Base-by-base conservation (phyloP, 2,888 invertebrate genomes). In the Cantharis lateralis region DNA sequence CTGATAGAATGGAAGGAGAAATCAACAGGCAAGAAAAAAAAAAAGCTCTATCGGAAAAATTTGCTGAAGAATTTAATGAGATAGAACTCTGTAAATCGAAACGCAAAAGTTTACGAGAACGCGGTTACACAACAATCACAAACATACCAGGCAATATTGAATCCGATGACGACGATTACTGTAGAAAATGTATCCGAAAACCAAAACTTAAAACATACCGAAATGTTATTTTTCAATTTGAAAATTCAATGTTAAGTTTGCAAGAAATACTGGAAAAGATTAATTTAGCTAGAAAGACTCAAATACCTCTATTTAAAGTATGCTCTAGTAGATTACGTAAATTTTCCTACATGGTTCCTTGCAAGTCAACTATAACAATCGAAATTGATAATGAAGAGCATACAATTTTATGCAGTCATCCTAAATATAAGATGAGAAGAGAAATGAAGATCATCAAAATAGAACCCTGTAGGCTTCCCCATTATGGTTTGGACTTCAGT, bases 281-380 rank as follows among this genome's bases (percentile, higher is more conserved):
- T 32, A 69, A 78, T 69, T 15, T 32, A 11, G 78, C 78, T 9
- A 73, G 71, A 15, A 68, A 75, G 28, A 15, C 64, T 28, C 75
- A 80, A 66, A 72, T 76, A 13, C 78, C 80, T 5, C 24, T 72
- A 28, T 80, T 76, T 71, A 79, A 78, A 73, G 74, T 80, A 16
- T 70, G 71, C 18, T 79, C 79, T 5, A 79, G 72, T 32, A 72
- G 24, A 20, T 69, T 80, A n/a, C 80, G 79, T 24, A 75, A 75
- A 72, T 78, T 70, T 13, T 20, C 64, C 62, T 80, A 80, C 62
- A 73, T 79, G 26, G 79, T 73, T 63, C 48, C 75, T 13, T 48
- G 72, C 7, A 79, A 78, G 69, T 78, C 80, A 7, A 66, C 70
- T 5, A 20, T 80, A n/a, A 26, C 68, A 9, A 68, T 79, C 20